Evolutionary conservation across 1,140 invertebrate species (phyloP), one percentile per base, ranked within the genome.

Genomic region (Drosophila nebulosa): DNA sequence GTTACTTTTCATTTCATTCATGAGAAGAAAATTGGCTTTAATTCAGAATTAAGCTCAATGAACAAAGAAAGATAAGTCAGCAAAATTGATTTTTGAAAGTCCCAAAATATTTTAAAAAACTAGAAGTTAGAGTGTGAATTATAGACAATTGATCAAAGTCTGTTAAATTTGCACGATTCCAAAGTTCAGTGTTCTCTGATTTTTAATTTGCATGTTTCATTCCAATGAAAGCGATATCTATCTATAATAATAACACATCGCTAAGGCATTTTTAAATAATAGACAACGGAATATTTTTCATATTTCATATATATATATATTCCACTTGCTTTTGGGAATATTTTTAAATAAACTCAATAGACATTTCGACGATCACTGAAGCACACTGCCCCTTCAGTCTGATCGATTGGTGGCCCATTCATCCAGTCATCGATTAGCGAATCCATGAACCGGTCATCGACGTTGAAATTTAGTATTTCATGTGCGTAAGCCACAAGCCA

Each of bases 221-320:
- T 7, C 3, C 16, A 46, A 21, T 18, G 39, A 46, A 46, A 46
- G 16, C 39, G 39, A 46, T 46, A 46, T 46, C 16, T 46, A 46
- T 46, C 39, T 46, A n/a, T n/a, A 46, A 46, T 46, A 46, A 46
- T 46, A 46, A 46, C 39, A 46, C 39, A 46, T 46, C 39, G 39
- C 39, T 46, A 46, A 46, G 39, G 16, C 7, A 46, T 18, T 46
- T 21, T 9, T 9, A 46, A 7, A 46, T 21, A 21, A 46, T 46
- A 46, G 7, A 9, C 39, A 46, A 46, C 9, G 39, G 39, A 46
- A 46, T 46, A 46, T 46, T 46, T 46, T 46, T 46, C 4, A 21
- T 21, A 42, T 12, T 42, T 42, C 36, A 39, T 42, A 10, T 18
- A 21, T 21, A 39, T 42, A 10, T 18, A 21, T 21, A 46, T 46